These are phyloP conservation scores for Babyrousa celebensis DNA, from an alignment of 2,797 vertebrate genomes.

Conservation along the genomic window DNA sequence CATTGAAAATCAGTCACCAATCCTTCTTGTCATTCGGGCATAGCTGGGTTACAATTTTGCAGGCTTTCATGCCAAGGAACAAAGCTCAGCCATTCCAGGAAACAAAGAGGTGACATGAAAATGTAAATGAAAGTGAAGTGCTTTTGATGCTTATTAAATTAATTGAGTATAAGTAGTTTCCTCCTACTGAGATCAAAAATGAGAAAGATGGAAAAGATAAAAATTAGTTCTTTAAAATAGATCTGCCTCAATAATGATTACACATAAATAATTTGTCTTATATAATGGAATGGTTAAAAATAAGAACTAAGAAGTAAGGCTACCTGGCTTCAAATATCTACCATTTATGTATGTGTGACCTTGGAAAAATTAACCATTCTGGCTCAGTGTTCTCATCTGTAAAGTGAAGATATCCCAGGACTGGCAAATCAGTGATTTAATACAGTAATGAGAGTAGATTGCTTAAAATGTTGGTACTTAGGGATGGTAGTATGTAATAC, in stretches of 20 bases:
- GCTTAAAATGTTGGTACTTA: neutral
- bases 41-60: neutral
- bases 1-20: neutral
- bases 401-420: neutral
- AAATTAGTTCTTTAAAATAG: conserved; percentile 48
- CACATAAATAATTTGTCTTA: neutral
- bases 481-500: neutral
- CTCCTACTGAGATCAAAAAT: conserved; percentile 64
- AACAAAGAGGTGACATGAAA: conserved; percentile 5
- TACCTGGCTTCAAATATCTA: conserved; percentile 4
- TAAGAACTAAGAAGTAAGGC: conserved; percentile 30
- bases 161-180: conserved; percentile 73
- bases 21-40: neutral
- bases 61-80: neutral
- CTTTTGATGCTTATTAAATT: conserved; percentile 54
- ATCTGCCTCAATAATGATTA: neutral
- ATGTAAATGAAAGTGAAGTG: conserved; percentile 34
- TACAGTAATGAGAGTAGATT: neutral
- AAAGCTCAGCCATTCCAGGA: conserved; percentile 34
- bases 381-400: neutral
- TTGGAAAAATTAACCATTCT: neutral
- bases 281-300: conserved; percentile 21
- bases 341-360: neutral
- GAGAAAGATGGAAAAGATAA: conserved; percentile 58
- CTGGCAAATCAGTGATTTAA: neutral